Evolutionary conservation across 2,113 vertebrate species (phyloP).

Genomic region (Eptatretus burgeri): DNA sequence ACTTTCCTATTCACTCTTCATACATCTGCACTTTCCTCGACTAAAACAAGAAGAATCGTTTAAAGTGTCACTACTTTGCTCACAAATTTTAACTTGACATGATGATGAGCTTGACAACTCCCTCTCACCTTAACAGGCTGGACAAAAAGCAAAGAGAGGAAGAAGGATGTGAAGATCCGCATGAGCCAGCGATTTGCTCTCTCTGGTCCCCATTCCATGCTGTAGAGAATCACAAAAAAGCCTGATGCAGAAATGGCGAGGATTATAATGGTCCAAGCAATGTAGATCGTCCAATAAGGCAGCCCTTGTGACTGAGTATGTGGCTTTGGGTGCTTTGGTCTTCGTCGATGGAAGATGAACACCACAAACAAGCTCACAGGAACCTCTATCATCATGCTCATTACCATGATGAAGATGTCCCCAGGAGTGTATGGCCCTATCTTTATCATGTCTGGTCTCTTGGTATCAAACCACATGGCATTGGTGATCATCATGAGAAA

Average conservation of each 20-base stretch:
- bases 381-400: not conserved
- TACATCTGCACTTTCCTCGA: too few relatives aligned
- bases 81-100: too few relatives aligned
- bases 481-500: conserved; percentile 2
- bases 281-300: conserved; percentile 1
- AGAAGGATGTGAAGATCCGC: conserved; percentile 1
- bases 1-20: too few relatives aligned
- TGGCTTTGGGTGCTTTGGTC: not conserved
- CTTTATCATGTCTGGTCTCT: not conserved
- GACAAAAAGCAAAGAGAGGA: not conserved
- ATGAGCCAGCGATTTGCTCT: conserved; percentile 2
- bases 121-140: conserved; percentile 1
- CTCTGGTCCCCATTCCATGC: conserved; percentile 5
- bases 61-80: too few relatives aligned
- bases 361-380: not conserved
- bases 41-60: too few relatives aligned
- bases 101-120: too few relatives aligned
- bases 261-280: not conserved
- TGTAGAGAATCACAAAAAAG: not conserved
- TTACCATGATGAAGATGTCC: not conserved
- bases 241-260: not conserved
- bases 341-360: not conserved
- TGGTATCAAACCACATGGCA: conserved; percentile 2
- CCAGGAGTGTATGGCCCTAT: not conserved
- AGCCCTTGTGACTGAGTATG: not conserved